phyloP scores from a whole-genome alignment of 2,888 invertebrate species.

The Cistogaster globosa region DNA sequence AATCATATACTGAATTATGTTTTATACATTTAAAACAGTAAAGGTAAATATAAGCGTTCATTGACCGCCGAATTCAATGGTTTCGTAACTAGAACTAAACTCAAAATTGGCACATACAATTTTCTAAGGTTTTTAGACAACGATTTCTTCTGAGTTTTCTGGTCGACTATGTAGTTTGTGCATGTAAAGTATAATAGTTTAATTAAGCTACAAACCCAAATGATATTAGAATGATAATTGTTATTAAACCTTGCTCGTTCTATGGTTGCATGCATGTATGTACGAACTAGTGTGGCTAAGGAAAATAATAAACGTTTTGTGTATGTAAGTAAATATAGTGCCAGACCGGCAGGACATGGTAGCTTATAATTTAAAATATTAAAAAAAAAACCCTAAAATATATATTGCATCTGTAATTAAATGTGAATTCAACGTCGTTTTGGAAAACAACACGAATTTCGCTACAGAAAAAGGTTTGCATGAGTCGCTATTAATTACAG shows the following conservation, averaged over 20 bases:
- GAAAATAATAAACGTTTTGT: not conserved
- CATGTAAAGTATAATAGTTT: not conserved
- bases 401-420: slow-evolving; percentile 18
- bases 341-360: not conserved
- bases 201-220: slow-evolving; percentile 37
- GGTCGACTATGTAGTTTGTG: not conserved
- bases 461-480: slow-evolving; percentile 6
- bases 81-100: no score
- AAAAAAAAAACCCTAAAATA: not conserved
- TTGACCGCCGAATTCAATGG: no score
- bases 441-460: not conserved
- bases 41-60: no score
- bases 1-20: no score
- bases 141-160: no score
- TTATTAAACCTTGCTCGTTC: slow-evolving; percentile 51
- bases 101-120: no score
- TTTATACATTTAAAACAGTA: no score
- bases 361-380: slow-evolving; percentile 8
- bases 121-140: no score
- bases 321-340: not conserved
- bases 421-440: slow-evolving; percentile 6
- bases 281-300: not conserved
- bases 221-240: slow-evolving; percentile 57
- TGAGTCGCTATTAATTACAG: slow-evolving; percentile 13
- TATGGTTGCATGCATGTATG: not conserved